Base-by-base conservation (phyloP, 2,888 invertebrate species). In the Aquatica leii region DNA sequence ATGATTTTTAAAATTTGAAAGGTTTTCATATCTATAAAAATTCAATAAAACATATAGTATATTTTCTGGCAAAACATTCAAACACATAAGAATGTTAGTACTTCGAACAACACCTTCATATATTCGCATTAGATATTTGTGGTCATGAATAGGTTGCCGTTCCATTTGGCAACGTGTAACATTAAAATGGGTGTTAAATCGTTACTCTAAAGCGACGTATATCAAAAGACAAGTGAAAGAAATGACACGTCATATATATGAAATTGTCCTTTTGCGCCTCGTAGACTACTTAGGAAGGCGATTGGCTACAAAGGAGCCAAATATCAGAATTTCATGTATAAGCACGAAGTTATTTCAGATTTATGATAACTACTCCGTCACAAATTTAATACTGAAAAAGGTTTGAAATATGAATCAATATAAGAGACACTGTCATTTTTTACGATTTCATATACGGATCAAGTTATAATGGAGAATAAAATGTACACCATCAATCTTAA, bases 241-340 rank as follows among this genome's bases (percentile, higher is more conserved):
- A 71, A 73, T 69, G 70, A 69, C 62, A 65, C 58, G 67, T 63
- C 67, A 69, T 66, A 46, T 43, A 43, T 46, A 69, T 67, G 24
- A 54, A 17, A 54, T 41, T 15, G 53, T 21, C 53, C 53, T 54
- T 54, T 54, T 18, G 53, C 53, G 53, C 20, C 53, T 15, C 18
- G 53, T 54, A 35, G 53, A 49, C 49, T 55, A 34, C 58, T 55
- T 51, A 52, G 41, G 51, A 37, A 59, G 15, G 41, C 69, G 68
- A 74, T 73, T 73, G 74, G 71, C 72, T 68, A 70, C 71, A 62
- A 70, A 59, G 65, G 68, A 73, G 73, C 74, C 75, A 75, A 75
- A 75, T 75, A 74, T 75, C 73, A 70, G 69, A 73, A 73, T 72
- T 67, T 74, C 71, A 74, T 75, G 75, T 74, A 73, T 69, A 72